Evolutionary conservation across 2,888 invertebrate genomes (phyloP).

Genomic region (Leptinotarsa juncta): DNA sequence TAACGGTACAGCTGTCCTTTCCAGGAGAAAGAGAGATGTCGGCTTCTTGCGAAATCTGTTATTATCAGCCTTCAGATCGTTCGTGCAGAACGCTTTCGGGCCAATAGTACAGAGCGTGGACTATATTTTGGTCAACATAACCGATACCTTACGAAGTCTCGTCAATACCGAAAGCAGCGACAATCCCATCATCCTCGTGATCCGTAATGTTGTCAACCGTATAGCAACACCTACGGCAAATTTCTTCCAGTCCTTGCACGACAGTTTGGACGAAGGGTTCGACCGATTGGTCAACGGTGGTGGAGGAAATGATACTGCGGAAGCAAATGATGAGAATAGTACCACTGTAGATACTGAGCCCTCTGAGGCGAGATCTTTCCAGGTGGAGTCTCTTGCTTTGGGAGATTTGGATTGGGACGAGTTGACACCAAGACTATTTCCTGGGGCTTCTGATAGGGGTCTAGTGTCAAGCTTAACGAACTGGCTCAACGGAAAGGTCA

Average conservation of each 20-base stretch:
- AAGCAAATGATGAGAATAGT: neutral
- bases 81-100: neutral
- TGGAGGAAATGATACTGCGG: neutral
- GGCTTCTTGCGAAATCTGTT: neutral
- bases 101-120: neutral
- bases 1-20: neutral
- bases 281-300: neutral
- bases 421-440: neutral
- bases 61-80: conserved; percentile 1
- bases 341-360: neutral
- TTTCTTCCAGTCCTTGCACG: neutral
- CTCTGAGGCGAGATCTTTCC: neutral
- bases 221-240: neutral
- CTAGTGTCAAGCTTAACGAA: neutral
- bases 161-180: neutral
- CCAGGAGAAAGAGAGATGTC: conserved; percentile 3
- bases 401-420: neutral
- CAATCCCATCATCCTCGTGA: neutral
- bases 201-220: neutral
- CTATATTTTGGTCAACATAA: neutral
- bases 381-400: neutral
- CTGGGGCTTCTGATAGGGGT: neutral
- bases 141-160: neutral
- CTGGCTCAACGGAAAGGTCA: neutral
- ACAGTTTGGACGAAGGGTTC: neutral